phyloP scores from a whole-genome alignment of 2,888 invertebrate genomes.

The Nephrotoma guestfalica region DNA sequence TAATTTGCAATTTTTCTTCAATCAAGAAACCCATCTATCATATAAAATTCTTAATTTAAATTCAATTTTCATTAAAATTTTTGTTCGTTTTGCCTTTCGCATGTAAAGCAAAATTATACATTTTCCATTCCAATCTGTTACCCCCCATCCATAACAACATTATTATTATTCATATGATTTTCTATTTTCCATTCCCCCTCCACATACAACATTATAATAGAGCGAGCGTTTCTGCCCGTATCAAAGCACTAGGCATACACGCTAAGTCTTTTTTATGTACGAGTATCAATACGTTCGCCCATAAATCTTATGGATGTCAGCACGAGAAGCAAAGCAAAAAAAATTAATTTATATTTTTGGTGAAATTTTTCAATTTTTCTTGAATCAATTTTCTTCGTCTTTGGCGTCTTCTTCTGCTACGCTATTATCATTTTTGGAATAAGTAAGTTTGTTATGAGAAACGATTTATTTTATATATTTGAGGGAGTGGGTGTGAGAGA shows the following conservation, averaged over 20 bases:
- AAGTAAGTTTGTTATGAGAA: background rate
- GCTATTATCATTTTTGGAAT: background rate
- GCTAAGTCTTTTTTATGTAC: too few species aligned
- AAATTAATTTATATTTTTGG: background rate
- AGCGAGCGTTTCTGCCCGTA: too few species aligned
- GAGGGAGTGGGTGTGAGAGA: background rate
- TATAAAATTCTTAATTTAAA: background rate
- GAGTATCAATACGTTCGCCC: background rate
- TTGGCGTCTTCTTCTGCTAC: background rate
- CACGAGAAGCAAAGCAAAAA: background rate
- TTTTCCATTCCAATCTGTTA: background rate
- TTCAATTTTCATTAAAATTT: background rate
- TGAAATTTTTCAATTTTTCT: background rate
- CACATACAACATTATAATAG: background rate
- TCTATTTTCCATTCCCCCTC: background rate
- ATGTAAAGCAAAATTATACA: background rate
- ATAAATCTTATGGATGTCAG: background rate
- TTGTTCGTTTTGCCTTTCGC: background rate
- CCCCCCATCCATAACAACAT: background rate
- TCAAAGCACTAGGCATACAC: too few species aligned
- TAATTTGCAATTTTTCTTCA: background rate
- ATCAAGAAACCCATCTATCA: background rate
- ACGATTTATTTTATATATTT: background rate
- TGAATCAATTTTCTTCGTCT: background rate
- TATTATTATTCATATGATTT: background rate